Evolutionary conservation across 2,888 invertebrate species (phyloP), one percentile per base, ranked within the genome.

Genomic region (Calliphora vomitoria): DNA sequence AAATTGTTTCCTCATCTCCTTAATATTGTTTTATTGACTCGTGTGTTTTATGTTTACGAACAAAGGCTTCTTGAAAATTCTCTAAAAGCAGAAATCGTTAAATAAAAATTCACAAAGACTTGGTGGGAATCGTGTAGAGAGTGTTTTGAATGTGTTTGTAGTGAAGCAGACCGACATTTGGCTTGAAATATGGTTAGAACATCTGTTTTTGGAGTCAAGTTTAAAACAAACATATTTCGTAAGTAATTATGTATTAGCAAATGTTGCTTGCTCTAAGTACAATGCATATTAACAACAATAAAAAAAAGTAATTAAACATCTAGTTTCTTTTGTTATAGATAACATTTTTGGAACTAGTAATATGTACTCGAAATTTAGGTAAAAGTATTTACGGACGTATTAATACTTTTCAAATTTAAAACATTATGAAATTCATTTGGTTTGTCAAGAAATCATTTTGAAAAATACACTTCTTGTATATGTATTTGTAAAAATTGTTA

Each of bases 21-120:
- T 55, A 44, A 55, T 82, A 64, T 55, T 71, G 18, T 78, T 83
- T 69, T 71, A 71, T 83, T 83, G 83, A 78, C 83, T 83, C 83
- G 76, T 83, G 83, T 83, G 78, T 78, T 78, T 78, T 83, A 72
- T 55, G 11, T 64, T 31, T 13, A 11, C 15, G 64, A 78, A 78
- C 50, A 83, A 78, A 64, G 62, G 55, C 64, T 71, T 71, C 78
- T 78, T 55, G 44, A 62, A 62, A 69, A 50, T 62, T 68, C 41
- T 74, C n/a, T 4, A 35, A 72, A 55, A 58, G 11, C 53, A 41
- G 35, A 31, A 64, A 50, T 66, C 74, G 20, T 82, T 20, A 47
- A 72, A 74, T 82, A 25, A 82, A 82, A 82, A 55, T 68, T 66
- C 35, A 82, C 74, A 75, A 75, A 75, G 47, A 58, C 74, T 68